phyloP scores from a whole-genome alignment of 2,888 invertebrate genomes.

The Athalia rosae region DNA sequence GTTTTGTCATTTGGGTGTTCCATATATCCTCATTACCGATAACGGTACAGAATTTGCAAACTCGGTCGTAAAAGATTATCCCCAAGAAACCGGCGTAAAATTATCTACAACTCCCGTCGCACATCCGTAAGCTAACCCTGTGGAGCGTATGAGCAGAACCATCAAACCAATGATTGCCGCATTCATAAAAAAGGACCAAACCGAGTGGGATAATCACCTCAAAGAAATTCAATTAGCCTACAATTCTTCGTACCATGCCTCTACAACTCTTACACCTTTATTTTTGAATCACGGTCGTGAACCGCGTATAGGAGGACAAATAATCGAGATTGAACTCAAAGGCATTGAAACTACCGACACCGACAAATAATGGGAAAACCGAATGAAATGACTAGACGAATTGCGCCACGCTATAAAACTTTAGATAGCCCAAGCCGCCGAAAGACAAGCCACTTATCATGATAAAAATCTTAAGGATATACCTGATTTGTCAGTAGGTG shows the following conservation, averaged over 20 bases:
- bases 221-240: neutral
- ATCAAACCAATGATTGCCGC: neutral
- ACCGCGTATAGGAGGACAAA: no score
- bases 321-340: neutral
- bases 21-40: neutral
- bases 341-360: neutral
- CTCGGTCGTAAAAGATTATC: neutral
- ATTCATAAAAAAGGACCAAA: neutral
- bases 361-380: constrained; percentile 4
- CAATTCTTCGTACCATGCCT: neutral
- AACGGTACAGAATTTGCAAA: neutral
- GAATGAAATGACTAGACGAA: neutral
- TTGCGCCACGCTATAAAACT: neutral
- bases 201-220: neutral
- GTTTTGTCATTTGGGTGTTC: neutral
- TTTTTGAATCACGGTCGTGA: neutral
- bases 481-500: neutral
- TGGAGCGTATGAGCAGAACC: neutral
- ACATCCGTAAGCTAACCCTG: neutral
- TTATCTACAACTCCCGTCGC: neutral
- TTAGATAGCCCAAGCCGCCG: neutral
- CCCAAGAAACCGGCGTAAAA: neutral
- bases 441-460: neutral
- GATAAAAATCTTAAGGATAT: neutral
- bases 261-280: neutral